Base-by-base conservation (phyloP, 2,888 invertebrate species). In the Tanytarsus gracilentus region DNA sequence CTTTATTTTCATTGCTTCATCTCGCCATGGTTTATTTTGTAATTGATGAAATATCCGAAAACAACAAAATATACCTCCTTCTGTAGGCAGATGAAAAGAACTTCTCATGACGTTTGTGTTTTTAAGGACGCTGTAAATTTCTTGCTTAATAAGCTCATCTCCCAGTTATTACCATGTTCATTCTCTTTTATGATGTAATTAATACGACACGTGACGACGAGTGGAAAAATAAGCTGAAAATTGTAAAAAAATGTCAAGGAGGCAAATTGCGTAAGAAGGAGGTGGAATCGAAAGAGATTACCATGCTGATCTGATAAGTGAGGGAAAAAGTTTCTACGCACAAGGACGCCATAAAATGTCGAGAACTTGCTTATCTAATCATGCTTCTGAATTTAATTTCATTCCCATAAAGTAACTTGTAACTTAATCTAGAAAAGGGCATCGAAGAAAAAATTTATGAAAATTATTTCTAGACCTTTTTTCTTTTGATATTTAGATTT, bases 171-270 rank as follows among this genome's bases (percentile, higher is more conserved):
- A 30, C 33, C 33, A 9, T 30, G 9, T 8, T 6, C 30, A 30
- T n/a, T n/a, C n/a, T n/a, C n/a, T 55, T 52, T 39, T 25, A 39
- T 55, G 21, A 55, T 36, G 23, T 55, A 55, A 55, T 55, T 55
- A 55, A 55, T 36, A 55, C 16, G n/a, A 39, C 53, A 36, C 53
- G 53, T 55, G 53, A 55, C 53, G 8, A 18, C 21, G 52, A n/a
- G n/a, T n/a, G n/a, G n/a, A n/a, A n/a, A n/a, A n/a, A n/a, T n/a
- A n/a, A n/a, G n/a, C n/a, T n/a, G n/a, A n/a, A n/a, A n/a, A n/a
- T n/a, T n/a, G n/a, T n/a, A n/a, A n/a, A 33, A 14, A 55, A 14
- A 30, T 21, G 30, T 21, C 14, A 16, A 30, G 18, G 16, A 8
- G 7, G 8, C 18, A 25, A 52, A 52, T 52, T 52, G 26, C 23